A percentile compares a stretch with the other conserved stretches of the same genome.
Conservation (phyloP, 2,888 invertebrate species). For the Sclerodermus sp. region DNA sequence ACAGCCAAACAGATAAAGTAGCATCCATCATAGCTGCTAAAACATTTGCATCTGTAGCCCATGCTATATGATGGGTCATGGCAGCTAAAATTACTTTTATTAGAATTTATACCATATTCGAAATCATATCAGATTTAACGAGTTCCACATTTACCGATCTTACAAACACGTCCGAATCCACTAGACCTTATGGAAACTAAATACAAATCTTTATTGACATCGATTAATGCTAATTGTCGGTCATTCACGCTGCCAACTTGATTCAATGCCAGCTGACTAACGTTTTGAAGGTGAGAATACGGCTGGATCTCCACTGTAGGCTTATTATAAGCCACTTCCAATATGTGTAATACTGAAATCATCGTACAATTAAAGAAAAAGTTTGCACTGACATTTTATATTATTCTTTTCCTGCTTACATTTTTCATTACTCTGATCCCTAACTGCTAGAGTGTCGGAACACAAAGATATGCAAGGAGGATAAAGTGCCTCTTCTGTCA, state of each 20-base stretch:
- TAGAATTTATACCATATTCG: no score
- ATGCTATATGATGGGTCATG: slow-evolving; percentile 68
- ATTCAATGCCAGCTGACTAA: slow-evolving; percentile 82
- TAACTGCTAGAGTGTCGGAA: slow-evolving; percentile 81
- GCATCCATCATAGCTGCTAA: slow-evolving; percentile 78
- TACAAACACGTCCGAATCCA: slow-evolving; percentile 52
- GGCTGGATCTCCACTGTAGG: slow-evolving; percentile 75
- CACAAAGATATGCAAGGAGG: slow-evolving; percentile 78
- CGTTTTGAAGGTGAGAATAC: slow-evolving; percentile 74
- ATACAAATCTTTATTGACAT: slow-evolving; percentile 86
- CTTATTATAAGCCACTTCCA: slow-evolving; percentile 79
- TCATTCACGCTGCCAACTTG: slow-evolving; percentile 79
- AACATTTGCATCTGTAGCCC: slow-evolving; percentile 78
- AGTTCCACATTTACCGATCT: slow-evolving; percentile 44
- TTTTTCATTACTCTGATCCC: slow-evolving; percentile 84
- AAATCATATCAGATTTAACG: no score
- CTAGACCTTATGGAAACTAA: slow-evolving; percentile 71
- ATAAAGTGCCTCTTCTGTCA: slow-evolving; percentile 80
- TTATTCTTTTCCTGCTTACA: slow-evolving; percentile 58
- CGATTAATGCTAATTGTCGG: slow-evolving; percentile 84
- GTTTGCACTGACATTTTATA: neutral
- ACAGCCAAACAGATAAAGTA: slow-evolving; percentile 80
- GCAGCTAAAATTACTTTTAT: slow-evolving; percentile 58
- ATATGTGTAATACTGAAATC: slow-evolving; percentile 73
- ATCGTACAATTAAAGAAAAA: neutral